A percentile compares a stretch with the other conserved stretches of the same genome.
Evolutionary conservation across 2,888 invertebrate species (phyloP).

Genomic region (Mylabris sibirica): DNA sequence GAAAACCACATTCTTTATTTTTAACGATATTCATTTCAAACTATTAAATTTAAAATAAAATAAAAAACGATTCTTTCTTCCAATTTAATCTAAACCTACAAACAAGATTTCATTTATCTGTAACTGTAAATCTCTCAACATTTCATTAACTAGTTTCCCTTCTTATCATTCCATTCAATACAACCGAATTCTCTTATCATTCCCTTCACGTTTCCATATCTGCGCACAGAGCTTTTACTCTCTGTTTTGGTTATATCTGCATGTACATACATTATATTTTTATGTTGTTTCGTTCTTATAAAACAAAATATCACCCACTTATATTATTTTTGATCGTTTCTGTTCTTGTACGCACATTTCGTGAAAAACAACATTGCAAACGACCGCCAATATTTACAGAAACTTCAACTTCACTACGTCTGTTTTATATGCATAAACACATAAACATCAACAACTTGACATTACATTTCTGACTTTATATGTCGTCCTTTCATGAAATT

Average conservation of each 20-base stretch:
- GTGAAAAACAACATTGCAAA: neutral
- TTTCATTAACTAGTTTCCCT: neutral
- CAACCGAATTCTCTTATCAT: constrained; percentile 1
- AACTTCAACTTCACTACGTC: neutral
- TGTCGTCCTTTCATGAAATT: constrained; percentile 1
- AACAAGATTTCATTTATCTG: constrained; percentile 2
- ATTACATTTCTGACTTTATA: constrained; percentile 7
- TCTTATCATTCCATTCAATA: constrained; percentile 5
- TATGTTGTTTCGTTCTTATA: neutral
- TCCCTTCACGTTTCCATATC: neutral
- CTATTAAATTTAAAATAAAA: neutral
- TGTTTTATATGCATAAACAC: constrained; percentile 5
- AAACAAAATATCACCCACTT: neutral
- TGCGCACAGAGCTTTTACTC: neutral
- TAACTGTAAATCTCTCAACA: constrained; percentile 5
- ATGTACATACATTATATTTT: neutral
- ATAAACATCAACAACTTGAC: constrained; percentile 5
- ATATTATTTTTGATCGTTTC: neutral
- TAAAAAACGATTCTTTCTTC: neutral
- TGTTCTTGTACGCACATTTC: neutral
- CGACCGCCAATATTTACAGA: neutral
- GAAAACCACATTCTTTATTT: too few species aligned
- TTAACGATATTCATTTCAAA: neutral
- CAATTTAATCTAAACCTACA: neutral
- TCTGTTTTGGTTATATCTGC: neutral